These are phyloP conservation scores for Atrichornis clamosus DNA, from an alignment of 2,113 vertebrate genomes.

Conservation along the genomic window DNA sequence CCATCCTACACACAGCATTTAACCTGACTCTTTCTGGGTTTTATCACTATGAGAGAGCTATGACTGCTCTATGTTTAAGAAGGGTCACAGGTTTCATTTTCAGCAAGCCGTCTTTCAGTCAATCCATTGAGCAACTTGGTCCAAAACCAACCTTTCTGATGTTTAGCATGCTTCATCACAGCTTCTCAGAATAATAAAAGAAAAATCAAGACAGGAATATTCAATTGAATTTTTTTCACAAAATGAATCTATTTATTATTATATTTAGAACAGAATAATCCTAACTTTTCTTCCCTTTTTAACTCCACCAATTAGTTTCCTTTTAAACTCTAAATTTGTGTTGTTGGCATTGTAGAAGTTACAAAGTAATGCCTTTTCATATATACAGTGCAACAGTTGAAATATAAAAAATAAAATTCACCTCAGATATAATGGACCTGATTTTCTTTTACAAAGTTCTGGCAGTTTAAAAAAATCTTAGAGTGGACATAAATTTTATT, in stretches of 20 bases:
- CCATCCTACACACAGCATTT: not conserved
- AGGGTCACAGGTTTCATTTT: not conserved
- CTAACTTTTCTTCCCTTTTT: not conserved
- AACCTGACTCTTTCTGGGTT: not conserved
- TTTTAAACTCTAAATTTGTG: not conserved
- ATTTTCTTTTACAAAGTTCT: conserved; percentile 1
- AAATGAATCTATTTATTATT: not conserved
- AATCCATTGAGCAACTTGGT: not conserved
- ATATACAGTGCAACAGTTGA: not conserved
- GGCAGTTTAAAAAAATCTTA: not conserved
- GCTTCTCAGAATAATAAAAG: not conserved
- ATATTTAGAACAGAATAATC: not conserved
- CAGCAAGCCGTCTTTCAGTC: not conserved
- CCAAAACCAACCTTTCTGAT: not conserved
- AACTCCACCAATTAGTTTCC: not conserved
- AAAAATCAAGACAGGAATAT: not conserved
- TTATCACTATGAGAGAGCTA: not conserved
- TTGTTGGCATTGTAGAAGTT: not conserved
- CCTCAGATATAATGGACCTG: not conserved
- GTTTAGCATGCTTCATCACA: not conserved
- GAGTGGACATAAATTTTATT: conserved; percentile 5
- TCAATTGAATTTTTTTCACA: not conserved
- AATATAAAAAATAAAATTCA: not conserved
- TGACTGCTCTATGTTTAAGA: not conserved
- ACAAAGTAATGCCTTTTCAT: not conserved